Base-by-base conservation (phyloP, 1,140 invertebrate species). In the Hestina assimilis region DNA sequence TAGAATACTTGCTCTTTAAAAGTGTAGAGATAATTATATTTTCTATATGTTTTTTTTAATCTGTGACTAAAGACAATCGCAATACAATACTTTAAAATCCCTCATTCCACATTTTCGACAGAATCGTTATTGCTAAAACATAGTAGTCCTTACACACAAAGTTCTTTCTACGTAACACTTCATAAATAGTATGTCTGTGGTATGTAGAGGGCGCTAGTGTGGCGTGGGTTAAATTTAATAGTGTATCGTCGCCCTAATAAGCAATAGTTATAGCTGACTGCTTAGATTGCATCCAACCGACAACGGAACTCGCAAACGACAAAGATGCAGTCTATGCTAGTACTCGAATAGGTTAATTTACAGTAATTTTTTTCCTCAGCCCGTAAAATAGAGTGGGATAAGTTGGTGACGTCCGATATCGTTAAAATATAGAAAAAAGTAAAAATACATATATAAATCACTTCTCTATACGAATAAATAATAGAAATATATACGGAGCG, bases 351-450 rank as follows among this genome's bases (percentile, higher is more conserved):
- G 66, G 66, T 73, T 75, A 72, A 80, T 72, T 78, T 73, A 75
- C 66, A 71, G 52, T 81, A 78, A 68, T 79, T 76, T 81, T 33
- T 68, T 70, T 68, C 72, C 76, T 65, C 46, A 38, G 51, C 54
- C 59, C 41, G 17, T 23, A 47, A 58, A 66, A 80, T 78, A 78
- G 75, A 59, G 75, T 72, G 74, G 65, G 53, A 79, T 76, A 77
- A 76, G 74, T 79, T 76, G 76, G 75, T 83, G 69, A 79, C 81
- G 83, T 84, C 83, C 83, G 78, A 73, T 79, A 75, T 65, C 69
- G 66, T 75, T 82, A 59, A 82, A 74, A 76, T 79, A 83, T 79
- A 82, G 73, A 71, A 59, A 75, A 70, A 72, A 75, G 74, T 58
- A 70, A 70, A 77, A 80, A 79, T 71, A 77, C 67, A 65, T 83